A percentile compares a stretch with the other conserved stretches of the same genome.
phyloP scores from a whole-genome alignment of 1,140 invertebrate genomes.

The Ephestia elutella region DNA sequence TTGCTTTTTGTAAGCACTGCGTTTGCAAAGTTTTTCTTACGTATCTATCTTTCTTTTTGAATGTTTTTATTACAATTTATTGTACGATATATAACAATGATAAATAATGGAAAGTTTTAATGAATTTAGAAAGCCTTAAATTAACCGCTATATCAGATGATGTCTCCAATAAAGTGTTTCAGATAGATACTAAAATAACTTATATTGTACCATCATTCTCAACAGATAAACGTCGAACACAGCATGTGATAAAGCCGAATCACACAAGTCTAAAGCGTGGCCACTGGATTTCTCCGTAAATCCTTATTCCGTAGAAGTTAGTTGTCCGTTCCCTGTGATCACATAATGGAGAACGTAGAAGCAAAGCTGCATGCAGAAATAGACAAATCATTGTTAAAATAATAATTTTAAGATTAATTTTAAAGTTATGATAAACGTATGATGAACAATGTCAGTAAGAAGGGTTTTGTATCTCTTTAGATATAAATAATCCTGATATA shows the following conservation, averaged over 20 bases:
- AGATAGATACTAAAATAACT: neutral
- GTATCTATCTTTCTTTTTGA: neutral
- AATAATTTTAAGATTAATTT: too few species aligned
- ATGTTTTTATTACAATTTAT: neutral
- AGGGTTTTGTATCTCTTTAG: too few species aligned
- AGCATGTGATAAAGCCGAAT: constrained; percentile 26
- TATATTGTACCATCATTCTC: neutral
- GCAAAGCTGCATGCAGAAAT: neutral
- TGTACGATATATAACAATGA: neutral
- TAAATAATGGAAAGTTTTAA: too few species aligned
- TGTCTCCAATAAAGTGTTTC: too few species aligned
- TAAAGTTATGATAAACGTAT: too few species aligned
- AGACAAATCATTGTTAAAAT: too few species aligned
- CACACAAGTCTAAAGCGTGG: constrained; percentile 31
- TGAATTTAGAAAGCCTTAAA: too few species aligned
- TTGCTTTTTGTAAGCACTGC: constrained; percentile 10
- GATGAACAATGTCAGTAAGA: too few species aligned
- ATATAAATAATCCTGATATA: too few species aligned
- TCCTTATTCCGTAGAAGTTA: constrained; percentile 31
- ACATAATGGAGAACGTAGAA: neutral
- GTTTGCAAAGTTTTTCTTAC: neutral
- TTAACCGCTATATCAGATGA: too few species aligned
- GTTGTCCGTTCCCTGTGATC: constrained; percentile 10
- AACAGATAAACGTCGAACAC: constrained; percentile 10
- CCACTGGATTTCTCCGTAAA: constrained; percentile 29